Base-by-base conservation (phyloP, 2,797 vertebrate genomes). In the Triplophysa yarkandensis region DNA sequence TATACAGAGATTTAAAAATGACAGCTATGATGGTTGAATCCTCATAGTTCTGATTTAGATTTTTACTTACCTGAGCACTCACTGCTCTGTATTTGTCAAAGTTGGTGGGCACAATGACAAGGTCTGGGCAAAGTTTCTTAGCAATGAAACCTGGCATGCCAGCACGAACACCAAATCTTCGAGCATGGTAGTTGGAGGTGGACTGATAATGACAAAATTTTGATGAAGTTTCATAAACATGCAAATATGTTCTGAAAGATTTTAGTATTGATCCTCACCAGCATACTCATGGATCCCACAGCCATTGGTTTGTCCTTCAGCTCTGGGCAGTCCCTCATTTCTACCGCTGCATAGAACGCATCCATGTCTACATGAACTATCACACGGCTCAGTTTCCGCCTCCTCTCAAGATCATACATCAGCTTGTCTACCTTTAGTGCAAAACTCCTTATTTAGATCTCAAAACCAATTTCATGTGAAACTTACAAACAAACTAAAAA, bases 91-190 rank as follows among this genome's bases (percentile, higher is more conserved):
- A 57, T 32, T 57, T 57, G 27, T 57, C 55, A 30, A 57, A 57
- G 55, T 57, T 57, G 27, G 72, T 78, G 28, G 94, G 93, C 68
- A 98, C 93, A 77, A 99, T 98, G 64, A 92, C 89, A 78, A 99
- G 90, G 55, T 92, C 85, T 4, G 95, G 95, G 82, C 98, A 99
- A 2, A 99, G 92, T 79, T 94, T 98, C 89, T 95, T 99, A 61
- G 93, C 98, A 85, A 99, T 99, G 88, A 99, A 99, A 74, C 97
- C 97, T 75, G 98, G 98, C 98, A 99, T 98, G 63, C 94, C 96
- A 30, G 96, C 95, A 83, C 97, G 94, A 43, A 98, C 96, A 19
- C 97, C 98, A n/a, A 92, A 99, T 84, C 93, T 96, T 82, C 97
- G 93, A 74, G 98, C 97, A 25, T 93, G 93, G 85, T 99, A 99